phyloP scores from a whole-genome alignment of 2,797 vertebrate species.

The Mormyrus proboscirostris region DNA sequence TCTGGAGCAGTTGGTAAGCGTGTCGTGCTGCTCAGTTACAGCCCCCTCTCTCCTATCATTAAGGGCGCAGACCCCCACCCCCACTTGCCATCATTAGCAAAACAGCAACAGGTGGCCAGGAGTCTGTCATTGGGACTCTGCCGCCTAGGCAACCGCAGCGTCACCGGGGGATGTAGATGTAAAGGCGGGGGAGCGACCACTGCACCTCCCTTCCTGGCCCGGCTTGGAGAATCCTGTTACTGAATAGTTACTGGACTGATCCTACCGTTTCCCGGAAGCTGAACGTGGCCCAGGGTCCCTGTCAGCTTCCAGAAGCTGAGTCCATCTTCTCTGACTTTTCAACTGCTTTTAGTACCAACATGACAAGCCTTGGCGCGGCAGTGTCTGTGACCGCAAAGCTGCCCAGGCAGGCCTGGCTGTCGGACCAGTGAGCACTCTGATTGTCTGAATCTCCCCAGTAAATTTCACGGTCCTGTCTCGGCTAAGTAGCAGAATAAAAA shows the following conservation, averaged over 20 bases:
- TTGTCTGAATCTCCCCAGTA: background rate
- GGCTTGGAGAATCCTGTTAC: background rate
- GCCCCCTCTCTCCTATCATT: background rate
- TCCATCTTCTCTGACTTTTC: background rate
- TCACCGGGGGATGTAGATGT: slow-evolving; percentile 18
- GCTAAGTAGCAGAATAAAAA: background rate
- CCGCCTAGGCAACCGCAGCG: slow-evolving; percentile 38
- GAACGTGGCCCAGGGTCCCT: background rate
- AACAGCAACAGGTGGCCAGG: slow-evolving; percentile 41
- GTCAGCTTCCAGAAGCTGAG: background rate
- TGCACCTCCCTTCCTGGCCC: background rate
- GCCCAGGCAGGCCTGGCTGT: background rate
- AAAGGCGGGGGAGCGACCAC: background rate
- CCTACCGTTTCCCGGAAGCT: background rate
- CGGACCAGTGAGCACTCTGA: background rate
- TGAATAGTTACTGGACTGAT: background rate
- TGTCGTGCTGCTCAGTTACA: background rate
- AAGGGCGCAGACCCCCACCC: background rate
- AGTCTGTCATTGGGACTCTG: slow-evolving; percentile 24
- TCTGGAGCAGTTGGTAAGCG: background rate
- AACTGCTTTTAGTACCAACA: background rate
- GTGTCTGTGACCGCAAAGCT: background rate
- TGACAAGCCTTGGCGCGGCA: background rate
- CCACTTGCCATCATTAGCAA: slow-evolving; percentile 28
- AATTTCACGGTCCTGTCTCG: background rate